Base-by-base conservation (phyloP, 2,797 vertebrate genomes). In the Parotocinclus haroldoi region DNA sequence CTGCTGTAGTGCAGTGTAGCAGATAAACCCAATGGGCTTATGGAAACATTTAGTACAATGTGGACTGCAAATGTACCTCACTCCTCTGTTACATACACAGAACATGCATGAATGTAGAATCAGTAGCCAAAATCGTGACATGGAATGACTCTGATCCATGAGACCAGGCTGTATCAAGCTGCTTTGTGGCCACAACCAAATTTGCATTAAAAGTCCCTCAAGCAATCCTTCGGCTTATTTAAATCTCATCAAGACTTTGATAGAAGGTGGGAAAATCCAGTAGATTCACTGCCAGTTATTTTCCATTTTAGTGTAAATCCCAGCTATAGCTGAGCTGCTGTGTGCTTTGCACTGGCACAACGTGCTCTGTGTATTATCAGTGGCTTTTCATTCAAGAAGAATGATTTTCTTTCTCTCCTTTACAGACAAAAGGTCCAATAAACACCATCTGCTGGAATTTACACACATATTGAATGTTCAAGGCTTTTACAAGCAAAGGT, bases 181-280 rank as follows among this genome's bases (percentile, higher is more conserved):
- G 83, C 85, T 87, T 87, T 86, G 75, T 81, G 80, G 78, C 77
- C 78, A 82, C 80, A 74, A 77, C 75, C 69, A 66, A 79, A 88
- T 90, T 90, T 90, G 84, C 86, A 90, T 90, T 90, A 86, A 87
- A 88, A 89, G 85, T 81, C 86, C 86, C 81, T 86, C 78, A 82
- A 88, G 88, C 88, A 88, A 89, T 90, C 86, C 88, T 84, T 81
- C 80, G 82, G 84, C 78, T 90, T 89, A 89, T 89, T 89, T 85
- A 85, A 91, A 90, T 89, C 85, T 85, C 84, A 86, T 83, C 83
- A 84, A 89, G 88, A 88, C 84, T 87, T 75, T 79, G 17, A 19
- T 10, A 59, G 49, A 42, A 48, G 52, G 19, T n/a, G 48, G 53
- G 61, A 8, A 59, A 69, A 76, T 73, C 76, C 79, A 71, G 78